Evolutionary conservation across 2,113 vertebrate genomes (phyloP), one percentile per base, ranked within the genome.

Genomic region (Sinocyclocheilus anshuiensis): DNA sequence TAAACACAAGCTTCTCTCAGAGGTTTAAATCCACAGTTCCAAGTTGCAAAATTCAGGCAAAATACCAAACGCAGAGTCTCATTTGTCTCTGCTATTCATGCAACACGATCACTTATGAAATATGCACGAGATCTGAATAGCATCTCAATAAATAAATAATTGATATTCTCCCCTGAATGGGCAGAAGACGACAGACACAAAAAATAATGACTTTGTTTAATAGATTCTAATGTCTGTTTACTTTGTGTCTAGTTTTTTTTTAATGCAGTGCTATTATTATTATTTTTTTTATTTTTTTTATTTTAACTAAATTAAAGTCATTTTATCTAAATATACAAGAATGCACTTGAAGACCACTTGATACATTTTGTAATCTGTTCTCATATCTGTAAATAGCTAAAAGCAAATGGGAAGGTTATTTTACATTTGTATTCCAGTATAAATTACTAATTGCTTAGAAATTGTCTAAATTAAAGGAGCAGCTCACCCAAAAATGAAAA

Each of bases 111-210:
- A 42, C 82, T 90, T 80, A 91, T 87, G 83, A 91, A 90, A 89
- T 92, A 91, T 92, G 88, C 83, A 91, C 75, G 39, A 86, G 76
- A 77, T 86, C 82, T 81, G 81, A 91, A 91, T 87, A 92, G 69
- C 80, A 87, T 88, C 85, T 89, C 85, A 26, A 82, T 88, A 86
- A 84, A 90, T 88, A 84, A 92, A 89, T 90, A 80, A 91, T 90
- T 87, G 39, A 91, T 77, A 48, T 83, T 57, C 76, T 81, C 15
- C 63, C 79, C 39, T 86, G 84, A 77, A 86, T 45, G 59, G 48
- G 69, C 65, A 67, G 42, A 83, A n/a, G 4, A 39, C 29, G 59
- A 89, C 63, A 86, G 45, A 77, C 79, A 55, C n/a, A 87, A 84
- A 71, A 77, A 86, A 81, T 61, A 48, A 12, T 11, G 77, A 65